These are phyloP conservation scores for Lagocephalus sceleratus DNA, from an alignment of 2,797 vertebrate species.

Conservation along the genomic window DNA sequence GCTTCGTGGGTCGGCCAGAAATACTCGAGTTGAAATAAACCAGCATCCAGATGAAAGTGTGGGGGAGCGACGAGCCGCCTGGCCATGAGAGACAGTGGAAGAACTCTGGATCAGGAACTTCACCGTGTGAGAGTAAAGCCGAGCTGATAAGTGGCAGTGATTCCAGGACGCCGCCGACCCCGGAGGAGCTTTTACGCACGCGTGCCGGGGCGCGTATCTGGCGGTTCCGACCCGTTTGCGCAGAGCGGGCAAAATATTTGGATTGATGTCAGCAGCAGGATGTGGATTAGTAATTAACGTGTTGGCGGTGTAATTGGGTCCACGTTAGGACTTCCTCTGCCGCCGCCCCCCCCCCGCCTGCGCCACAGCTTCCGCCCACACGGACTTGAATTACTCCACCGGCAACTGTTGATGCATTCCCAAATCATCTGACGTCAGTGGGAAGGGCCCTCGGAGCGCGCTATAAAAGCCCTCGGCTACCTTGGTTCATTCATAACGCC, in stretches of 20 bases:
- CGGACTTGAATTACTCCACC: constrained; percentile 62
- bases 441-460: constrained; percentile 31
- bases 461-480: constrained; percentile 48
- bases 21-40: neutral
- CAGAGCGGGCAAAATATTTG: constrained; percentile 51
- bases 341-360: constrained; percentile 9
- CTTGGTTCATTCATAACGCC: constrained; percentile 55
- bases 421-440: constrained; percentile 68
- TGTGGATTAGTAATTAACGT: constrained; percentile 66
- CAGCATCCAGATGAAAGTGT: constrained; percentile 13
- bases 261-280: constrained; percentile 37
- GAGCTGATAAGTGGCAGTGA: neutral
- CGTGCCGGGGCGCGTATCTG: constrained; percentile 15
- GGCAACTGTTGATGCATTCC: constrained; percentile 70
- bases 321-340: constrained; percentile 62
- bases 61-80: neutral
- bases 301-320: constrained; percentile 45
- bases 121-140: neutral
- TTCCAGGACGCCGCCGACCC: no score
- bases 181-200: constrained; percentile 9
- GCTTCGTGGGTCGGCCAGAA: neutral
- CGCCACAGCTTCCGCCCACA: constrained; percentile 64
- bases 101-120: constrained; percentile 10
- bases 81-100: constrained; percentile 18
- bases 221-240: constrained; percentile 14